Percentiles rank a stretch among this genome's conserved stretches.
Conservation (phyloP, 2,888 invertebrate species). For the Heliconius charithonia region DNA sequence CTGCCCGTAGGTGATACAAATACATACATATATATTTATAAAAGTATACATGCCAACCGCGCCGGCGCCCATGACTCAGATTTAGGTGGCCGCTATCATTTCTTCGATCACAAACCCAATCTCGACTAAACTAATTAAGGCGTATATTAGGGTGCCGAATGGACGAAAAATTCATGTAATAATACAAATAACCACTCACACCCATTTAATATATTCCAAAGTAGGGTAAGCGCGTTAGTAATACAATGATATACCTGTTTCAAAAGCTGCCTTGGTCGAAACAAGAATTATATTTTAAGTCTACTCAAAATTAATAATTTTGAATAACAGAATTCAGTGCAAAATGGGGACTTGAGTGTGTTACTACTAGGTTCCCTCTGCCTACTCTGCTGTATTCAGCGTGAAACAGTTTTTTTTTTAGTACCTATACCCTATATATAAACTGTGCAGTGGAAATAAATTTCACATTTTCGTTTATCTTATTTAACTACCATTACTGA, state of each 20-base stretch:
- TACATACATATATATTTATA: neutral
- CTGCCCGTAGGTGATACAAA: slow-evolving; percentile 21
- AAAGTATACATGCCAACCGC: slow-evolving; percentile 34
- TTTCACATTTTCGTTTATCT: slow-evolving; percentile 2
- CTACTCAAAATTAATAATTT: too few relatives aligned
- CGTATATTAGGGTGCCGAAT: slow-evolving; percentile 70
- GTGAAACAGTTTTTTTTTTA: too few relatives aligned
- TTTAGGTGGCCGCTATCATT: slow-evolving; percentile 68
- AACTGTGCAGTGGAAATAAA: neutral
- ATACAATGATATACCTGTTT: slow-evolving; percentile 13
- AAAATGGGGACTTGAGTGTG: too few relatives aligned
- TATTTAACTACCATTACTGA: slow-evolving; percentile 38
- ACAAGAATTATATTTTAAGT: neutral
- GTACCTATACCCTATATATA: neutral
- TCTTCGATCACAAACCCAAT: slow-evolving; percentile 68
- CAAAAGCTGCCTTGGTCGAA: neutral
- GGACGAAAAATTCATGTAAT: slow-evolving; percentile 62
- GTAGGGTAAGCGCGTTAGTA: slow-evolving; percentile 20
- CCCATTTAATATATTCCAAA: slow-evolving; percentile 33
- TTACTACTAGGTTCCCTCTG: too few relatives aligned
- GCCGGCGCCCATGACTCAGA: slow-evolving; percentile 69
- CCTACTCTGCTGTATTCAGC: too few relatives aligned
- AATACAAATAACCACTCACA: slow-evolving; percentile 47
- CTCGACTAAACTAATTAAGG: slow-evolving; percentile 70
- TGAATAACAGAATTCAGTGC: too few relatives aligned